Percentiles rank a stretch among this genome's conserved stretches.
Conservation (phyloP, 2,113 vertebrate species). For the Aspiorhynchus laticeps region DNA sequence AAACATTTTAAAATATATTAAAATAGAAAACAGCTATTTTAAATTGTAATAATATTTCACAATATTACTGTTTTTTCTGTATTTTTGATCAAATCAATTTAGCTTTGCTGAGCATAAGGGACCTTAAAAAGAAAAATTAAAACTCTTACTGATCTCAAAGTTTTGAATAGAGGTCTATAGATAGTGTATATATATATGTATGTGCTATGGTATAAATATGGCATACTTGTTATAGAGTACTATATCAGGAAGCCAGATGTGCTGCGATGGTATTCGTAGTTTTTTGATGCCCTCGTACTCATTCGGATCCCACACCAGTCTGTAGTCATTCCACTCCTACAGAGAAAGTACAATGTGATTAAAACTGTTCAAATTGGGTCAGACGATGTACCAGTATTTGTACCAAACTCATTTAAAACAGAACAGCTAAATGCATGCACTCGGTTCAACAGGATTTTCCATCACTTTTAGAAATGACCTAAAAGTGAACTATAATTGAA, state of each 20-base stretch:
- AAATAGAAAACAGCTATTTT: not conserved
- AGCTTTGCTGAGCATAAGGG: not conserved
- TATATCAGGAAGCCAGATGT: constrained; percentile 82
- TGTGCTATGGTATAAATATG: not conserved
- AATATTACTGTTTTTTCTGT: too few relatives aligned
- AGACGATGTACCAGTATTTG: not conserved
- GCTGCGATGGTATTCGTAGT: constrained; percentile 77
- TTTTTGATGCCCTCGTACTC: constrained; percentile 80
- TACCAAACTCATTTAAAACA: not conserved
- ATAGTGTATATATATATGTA: too few relatives aligned
- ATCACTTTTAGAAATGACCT: not conserved
- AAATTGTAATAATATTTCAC: not conserved
- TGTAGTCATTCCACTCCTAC: constrained; percentile 82
- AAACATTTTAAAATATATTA: not conserved
- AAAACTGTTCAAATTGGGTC: not conserved
- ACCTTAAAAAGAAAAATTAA: not conserved
- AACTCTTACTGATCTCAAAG: not conserved
- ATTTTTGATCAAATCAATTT: not conserved
- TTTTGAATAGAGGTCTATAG: too few relatives aligned
- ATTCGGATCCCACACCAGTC: constrained; percentile 78
- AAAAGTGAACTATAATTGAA: not conserved
- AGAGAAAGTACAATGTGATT: not conserved
- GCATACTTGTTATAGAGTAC: constrained; percentile 82
- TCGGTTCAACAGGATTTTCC: not conserved
- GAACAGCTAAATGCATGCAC: not conserved